Evolutionary conservation across 1,140 invertebrate species (phyloP).

Genomic region (Neodiprion virginianus): DNA sequence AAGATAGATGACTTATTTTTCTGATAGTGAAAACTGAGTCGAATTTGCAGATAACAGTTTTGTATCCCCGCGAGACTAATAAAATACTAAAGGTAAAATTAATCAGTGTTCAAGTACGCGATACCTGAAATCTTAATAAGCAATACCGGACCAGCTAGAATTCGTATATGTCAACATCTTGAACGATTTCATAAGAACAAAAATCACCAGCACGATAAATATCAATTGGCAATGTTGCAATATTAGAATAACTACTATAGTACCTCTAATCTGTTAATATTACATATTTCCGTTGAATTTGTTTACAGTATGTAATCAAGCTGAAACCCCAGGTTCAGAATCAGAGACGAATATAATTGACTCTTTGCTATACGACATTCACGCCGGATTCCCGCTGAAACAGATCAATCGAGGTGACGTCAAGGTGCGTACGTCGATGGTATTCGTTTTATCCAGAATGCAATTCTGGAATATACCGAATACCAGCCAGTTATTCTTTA

Average conservation of each 20-base stretch:
- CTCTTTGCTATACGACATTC: conserved; percentile 75
- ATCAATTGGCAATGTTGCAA: too few relatives aligned
- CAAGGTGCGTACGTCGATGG: conserved; percentile 48
- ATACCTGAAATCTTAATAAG: too few relatives aligned
- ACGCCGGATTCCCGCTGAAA: conserved; percentile 67
- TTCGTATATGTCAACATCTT: too few relatives aligned
- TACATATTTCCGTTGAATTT: conserved; percentile 18
- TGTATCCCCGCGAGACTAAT: too few relatives aligned
- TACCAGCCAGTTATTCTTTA: not conserved
- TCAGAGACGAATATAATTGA: conserved; percentile 77
- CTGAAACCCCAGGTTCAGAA: conserved; percentile 76
- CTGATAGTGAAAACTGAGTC: too few relatives aligned
- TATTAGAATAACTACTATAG: not conserved
- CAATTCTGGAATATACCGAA: not conserved
- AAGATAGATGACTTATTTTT: too few relatives aligned
- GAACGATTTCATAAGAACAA: too few relatives aligned
- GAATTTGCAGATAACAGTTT: too few relatives aligned
- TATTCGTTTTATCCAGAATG: not conserved
- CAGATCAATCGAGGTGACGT: conserved; percentile 55
- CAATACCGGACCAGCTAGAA: too few relatives aligned
- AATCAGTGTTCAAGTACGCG: too few relatives aligned
- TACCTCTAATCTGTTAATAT: conserved; percentile 8
- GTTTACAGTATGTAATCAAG: conserved; percentile 68
- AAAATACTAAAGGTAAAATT: too few relatives aligned
- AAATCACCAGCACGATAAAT: too few relatives aligned